Base-by-base conservation (phyloP, 2,113 vertebrate genomes). In the Pristiophorus japonicus region DNA sequence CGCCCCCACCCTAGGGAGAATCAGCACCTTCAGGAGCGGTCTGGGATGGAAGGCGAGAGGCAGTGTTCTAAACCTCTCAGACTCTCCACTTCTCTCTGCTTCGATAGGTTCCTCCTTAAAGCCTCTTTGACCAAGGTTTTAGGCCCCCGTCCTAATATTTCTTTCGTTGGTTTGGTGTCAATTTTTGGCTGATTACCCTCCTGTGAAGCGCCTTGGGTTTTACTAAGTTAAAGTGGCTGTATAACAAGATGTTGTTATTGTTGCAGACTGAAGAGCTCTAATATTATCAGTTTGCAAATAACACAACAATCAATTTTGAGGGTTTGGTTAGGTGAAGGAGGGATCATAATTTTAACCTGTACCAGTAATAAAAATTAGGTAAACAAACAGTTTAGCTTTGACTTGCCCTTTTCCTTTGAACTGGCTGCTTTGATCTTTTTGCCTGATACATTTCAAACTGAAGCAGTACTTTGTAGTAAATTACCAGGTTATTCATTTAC, bases 391-490 rank as follows among this genome's bases (percentile, higher is more conserved):
- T 16, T 67, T 94, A 67, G 10, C 63, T 94, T 67, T 67, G 91
- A 65, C 91, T 66, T 66, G 92, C 22, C 11, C 65, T 45, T 47
- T 70, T 94, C 38, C 42, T 94, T 94, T 94, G 65, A 94, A 66
- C 38, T 47, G 22, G 2, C 47, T 94, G 42, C 92, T 94, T 94
- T 94, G 65, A 94, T 94, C 92, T 66, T 45, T 94, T 38, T 70
- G 62, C 20, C 20, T 93, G 63, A 66, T 30, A 70, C 22, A 27
- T 67, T 88, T 94, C 63, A 94, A 47, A 94, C 7, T 94, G 85
- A 91, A 62, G 55, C 38, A 91, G 51, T n/a, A n/a, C 12, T 18
- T 34, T 55, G 38, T 7, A 66, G 22, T 66, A n/a, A 59, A 24
- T 66, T 66, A 94, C 42, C 38, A 67, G 22, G 42, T 70, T 70